Evolutionary conservation across 2,888 invertebrate genomes (phyloP).

Genomic region (Papilio gigon): DNA sequence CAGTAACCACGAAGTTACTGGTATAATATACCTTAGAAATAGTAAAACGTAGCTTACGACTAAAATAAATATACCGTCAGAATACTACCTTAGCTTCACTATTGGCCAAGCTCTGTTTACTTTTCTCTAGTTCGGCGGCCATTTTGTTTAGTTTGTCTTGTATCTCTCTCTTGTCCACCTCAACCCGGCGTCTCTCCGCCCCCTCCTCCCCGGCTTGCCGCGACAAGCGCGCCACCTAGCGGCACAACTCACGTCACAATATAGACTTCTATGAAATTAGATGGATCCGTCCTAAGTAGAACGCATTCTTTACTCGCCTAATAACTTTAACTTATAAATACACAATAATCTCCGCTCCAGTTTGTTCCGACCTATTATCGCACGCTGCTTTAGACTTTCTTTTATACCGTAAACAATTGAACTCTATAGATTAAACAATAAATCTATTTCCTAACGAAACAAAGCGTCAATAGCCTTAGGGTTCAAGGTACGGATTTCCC

Average conservation of each 20-base stretch:
- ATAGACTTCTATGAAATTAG: conserved; percentile 30
- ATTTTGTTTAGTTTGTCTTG: conserved; percentile 84
- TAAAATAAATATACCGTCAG: conserved; percentile 20
- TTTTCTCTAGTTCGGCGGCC: conserved; percentile 86
- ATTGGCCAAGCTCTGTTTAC: conserved; percentile 84
- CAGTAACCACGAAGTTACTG: no score
- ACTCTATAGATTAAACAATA: no score
- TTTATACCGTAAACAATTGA: no score
- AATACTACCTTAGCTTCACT: conserved; percentile 85
- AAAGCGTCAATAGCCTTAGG: no score
- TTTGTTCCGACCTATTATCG: no score
- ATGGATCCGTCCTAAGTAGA: neutral
- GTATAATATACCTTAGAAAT: no score
- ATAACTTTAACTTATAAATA: neutral
- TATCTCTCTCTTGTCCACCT: conserved; percentile 85
- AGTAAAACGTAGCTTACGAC: conserved; percentile 11
- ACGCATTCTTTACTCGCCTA: neutral
- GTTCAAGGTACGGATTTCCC: no score
- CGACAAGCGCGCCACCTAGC: conserved; percentile 88
- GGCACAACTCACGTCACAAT: conserved; percentile 51
- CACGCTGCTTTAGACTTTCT: no score
- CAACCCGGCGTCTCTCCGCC: conserved; percentile 88
- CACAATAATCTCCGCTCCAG: neutral
- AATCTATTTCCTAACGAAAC: no score
- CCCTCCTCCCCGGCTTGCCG: conserved; percentile 93